Base-by-base conservation (phyloP, 2,888 invertebrate genomes). In the Eupithecia pulchellata region DNA sequence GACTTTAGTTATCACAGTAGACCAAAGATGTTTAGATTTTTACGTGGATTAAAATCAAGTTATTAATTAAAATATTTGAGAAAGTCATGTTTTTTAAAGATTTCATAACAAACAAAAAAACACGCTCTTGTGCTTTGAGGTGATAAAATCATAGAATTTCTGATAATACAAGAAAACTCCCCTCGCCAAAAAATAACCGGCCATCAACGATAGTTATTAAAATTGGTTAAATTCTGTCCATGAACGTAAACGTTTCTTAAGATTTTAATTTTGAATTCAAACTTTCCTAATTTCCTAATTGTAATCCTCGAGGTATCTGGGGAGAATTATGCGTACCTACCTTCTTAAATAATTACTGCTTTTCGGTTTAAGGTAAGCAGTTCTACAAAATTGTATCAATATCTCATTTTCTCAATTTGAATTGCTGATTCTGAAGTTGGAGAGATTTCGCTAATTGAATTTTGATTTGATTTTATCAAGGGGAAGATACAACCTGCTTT, bases 371-470 rank as follows among this genome's bases (percentile, higher is more conserved):
- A 74, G 74, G 58, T 68, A 68, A 72, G 65, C 58, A 68, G 62
- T 67, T 67, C 64, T 69, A 62, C 78, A 78, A 82, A 82, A 79
- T 82, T 78, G 80, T 85, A 85, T 84, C 84, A 83, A 81, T 81
- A 82, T 83, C 84, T 82, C 82, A 82, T 81, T 85, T 81, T 62
- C 75, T 69, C 78, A 78, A 87, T 86, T 86, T 85, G 82, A 78
- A 86, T 82, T 86, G 85, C 84, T 80, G 78, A 86, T 86, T 81
- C 69, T 72, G 69, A 81, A 83, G 79, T 82, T 84, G 76, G 75
- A 61, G 74, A 73, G 77, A 82, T 83, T 77, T 75, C 73, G 73
- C 74, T 82, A 81, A 83, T 82, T 84, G 78, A 85, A 83, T 83
- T 84, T 81, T 82, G 76, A 82, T 83, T 79, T 68, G 75, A 75